Base-by-base conservation (phyloP, 2,888 invertebrate genomes). In the Diabrotica balteata region DNA sequence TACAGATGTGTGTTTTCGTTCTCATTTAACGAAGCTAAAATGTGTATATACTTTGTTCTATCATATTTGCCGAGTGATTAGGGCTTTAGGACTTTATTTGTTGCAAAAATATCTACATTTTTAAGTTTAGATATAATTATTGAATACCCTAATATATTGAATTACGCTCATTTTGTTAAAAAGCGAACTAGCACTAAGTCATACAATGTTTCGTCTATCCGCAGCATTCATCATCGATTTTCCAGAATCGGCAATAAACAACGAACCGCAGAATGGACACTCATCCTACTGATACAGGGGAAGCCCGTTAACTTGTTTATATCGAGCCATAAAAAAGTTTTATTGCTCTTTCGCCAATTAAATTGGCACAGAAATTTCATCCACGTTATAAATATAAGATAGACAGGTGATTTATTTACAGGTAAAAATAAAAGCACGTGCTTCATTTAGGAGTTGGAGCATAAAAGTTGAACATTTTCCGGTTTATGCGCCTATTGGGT, bases 391-490 rank as follows among this genome's bases (percentile, higher is more conserved):
- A 73, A 72, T 75, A 73, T 67, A 50, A 68, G 67, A 73, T 72
- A 67, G 71, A 62, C 57, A 67, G 69, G 59, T 72, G 73, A 72
- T 71, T 72, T 73, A 75, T 75, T 72, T 73, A 74, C 71, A 72
- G 71, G 69, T 72, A 59, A 66, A 67, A 69, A 68, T 73, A 71
- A 72, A 70, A 72, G 71, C 66, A 70, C 69, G 69, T 70, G 73
- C 67, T 44, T 3, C 73, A 67, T 72, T 70, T 60, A 54, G 69
- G 63, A 55, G n/a, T 17, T 60, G 59, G 53, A 64, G 49, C 47
- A 62, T 65, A 63, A 69, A 68, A 59, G 59, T 62, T 17, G 42
- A 58, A 67, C 59, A 55, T 63, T 65, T 70, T 70, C 63, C 52
- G 65, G 52, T 46, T 59, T 60, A 67, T 42, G 54, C 22, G 45